Conservation (phyloP, 2,888 invertebrate genomes). For the Eumerus sabulonum region DNA sequence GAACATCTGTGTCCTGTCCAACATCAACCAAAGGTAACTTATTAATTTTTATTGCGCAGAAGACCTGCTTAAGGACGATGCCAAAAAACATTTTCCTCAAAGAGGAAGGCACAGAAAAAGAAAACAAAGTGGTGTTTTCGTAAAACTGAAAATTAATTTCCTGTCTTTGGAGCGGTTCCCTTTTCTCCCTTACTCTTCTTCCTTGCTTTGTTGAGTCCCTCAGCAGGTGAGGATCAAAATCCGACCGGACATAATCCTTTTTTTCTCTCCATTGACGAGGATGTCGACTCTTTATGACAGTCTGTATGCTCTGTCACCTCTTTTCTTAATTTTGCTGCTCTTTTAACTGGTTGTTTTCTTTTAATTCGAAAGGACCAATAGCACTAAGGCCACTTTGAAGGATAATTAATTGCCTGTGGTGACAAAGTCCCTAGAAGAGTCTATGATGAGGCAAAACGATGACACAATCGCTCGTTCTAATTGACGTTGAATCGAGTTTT, state of each 20-base stretch:
- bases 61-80: constrained; percentile 39
- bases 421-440: constrained; percentile 5
- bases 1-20: no score
- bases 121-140: constrained; percentile 33
- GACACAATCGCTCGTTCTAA: constrained; percentile 51
- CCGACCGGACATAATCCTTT: constrained; percentile 33
- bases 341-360: constrained; percentile 50
- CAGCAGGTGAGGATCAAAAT: constrained; percentile 50
- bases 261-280: constrained; percentile 1
- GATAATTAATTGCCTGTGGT: constrained; percentile 58
- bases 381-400: constrained; percentile 41
- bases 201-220: neutral
- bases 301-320: constrained; percentile 25
- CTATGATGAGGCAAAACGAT: constrained; percentile 11
- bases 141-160: constrained; percentile 60
- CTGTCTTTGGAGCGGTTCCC: constrained; percentile 52
- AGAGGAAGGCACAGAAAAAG: neutral
- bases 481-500: constrained; percentile 53
- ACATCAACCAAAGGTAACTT: constrained; percentile 41
- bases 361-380: constrained; percentile 55
- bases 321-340: constrained; percentile 5
- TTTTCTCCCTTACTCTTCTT: neutral
- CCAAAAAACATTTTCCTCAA: constrained; percentile 17
- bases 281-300: constrained; percentile 16
- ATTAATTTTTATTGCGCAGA: constrained; percentile 52